Evolutionary conservation across 2,797 vertebrate genomes (phyloP), one percentile per base, ranked within the genome.

Genomic region (Hybognathus amarus): DNA sequence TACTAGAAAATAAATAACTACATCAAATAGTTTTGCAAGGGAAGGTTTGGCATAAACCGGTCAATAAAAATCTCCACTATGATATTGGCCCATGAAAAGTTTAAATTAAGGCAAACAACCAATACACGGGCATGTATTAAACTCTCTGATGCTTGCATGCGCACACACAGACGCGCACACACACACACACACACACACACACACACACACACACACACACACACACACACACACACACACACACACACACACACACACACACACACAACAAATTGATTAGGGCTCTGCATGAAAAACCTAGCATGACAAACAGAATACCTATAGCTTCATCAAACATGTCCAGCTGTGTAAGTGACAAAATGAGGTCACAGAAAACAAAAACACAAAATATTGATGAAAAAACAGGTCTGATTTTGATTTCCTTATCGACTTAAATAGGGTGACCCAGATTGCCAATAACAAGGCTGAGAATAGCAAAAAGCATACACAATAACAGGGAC

Each of bases 381-480:
- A 71, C 75, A 84, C 87, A 54, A 87, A 36, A 68, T 85, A 86
- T 69, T 69, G 73, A 88, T 83, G 36, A 52, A 47, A 83, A 77
- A 75, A 84, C 87, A 75, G 45, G 11, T 30, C 24, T 80, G 22
- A 63, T 4, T 74, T 27, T 24, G 64, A 69, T 70, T 80, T 80
- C 78, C 64, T 56, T 59, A 45, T n/a, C n/a, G 5, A 76, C 50
- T 85, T 47, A 66, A 80, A 85, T 42, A 54, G 63, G 74, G 75
- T 88, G 85, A 87, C 90, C 88, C 79, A 86, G 68, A 87, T n/a
- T 86, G 90, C 84, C 88, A 79, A 88, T 82, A 81, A 92, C 85
- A 89, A 89, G 88, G 87, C 85, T 89, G 84, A 92, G 74, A 89
- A 92, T 87, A 89, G 87, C 79, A 90, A 89, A 91, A 90, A 88